Evolutionary conservation across 2,888 invertebrate species (phyloP).

Genomic region (Hyalella azteca): DNA sequence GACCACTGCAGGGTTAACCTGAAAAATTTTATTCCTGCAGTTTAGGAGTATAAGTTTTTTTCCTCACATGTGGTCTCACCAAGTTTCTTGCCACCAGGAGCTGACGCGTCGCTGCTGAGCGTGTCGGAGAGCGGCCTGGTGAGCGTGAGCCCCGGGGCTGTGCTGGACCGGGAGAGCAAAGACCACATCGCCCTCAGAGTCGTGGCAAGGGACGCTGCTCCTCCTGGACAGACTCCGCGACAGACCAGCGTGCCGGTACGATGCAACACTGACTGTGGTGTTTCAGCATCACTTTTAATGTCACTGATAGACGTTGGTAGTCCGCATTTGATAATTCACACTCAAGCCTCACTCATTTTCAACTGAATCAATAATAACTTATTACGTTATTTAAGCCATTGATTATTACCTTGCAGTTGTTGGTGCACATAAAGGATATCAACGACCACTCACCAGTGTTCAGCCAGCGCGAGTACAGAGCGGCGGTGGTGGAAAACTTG

Average conservation of each 20-base stretch:
- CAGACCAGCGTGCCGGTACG: constrained; percentile 77
- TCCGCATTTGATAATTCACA: too few relatives aligned
- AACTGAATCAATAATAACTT: too few relatives aligned
- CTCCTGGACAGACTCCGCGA: constrained; percentile 70
- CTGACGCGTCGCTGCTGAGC: constrained; percentile 69
- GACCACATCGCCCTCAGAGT: constrained; percentile 77
- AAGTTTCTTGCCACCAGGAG: too few relatives aligned
- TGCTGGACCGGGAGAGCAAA: constrained; percentile 78
- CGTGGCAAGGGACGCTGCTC: constrained; percentile 81
- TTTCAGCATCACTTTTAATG: too few relatives aligned
- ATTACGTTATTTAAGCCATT: too few relatives aligned
- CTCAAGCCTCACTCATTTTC: too few relatives aligned
- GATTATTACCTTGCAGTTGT: constrained; percentile 67
- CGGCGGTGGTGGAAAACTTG: constrained; percentile 80
- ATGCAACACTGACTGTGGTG: too few relatives aligned
- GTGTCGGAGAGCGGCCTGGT: constrained; percentile 71
- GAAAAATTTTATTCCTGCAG: too few relatives aligned
- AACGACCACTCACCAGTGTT: constrained; percentile 89
- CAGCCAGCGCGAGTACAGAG: constrained; percentile 76
- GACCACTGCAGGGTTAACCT: too few relatives aligned
- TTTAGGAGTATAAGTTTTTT: too few relatives aligned
- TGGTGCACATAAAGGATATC: constrained; percentile 76
- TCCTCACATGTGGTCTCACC: too few relatives aligned
- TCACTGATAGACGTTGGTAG: too few relatives aligned
- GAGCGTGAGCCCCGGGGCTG: constrained; percentile 73